These are phyloP conservation scores for Tachina fera DNA, from an alignment of 2,888 invertebrate species.

Conservation along the genomic window DNA sequence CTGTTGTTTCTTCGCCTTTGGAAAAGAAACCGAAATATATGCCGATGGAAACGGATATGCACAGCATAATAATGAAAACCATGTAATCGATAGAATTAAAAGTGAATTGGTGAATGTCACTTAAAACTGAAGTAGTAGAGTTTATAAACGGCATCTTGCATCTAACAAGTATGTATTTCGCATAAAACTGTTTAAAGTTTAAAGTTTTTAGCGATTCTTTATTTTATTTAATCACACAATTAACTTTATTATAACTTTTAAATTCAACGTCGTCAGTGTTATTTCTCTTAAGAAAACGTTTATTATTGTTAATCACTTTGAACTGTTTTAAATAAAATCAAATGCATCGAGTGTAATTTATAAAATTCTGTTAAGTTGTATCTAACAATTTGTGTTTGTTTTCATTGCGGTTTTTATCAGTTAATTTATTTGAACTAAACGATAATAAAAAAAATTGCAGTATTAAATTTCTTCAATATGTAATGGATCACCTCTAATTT, in stretches of 20 bases:
- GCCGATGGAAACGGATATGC: slow-evolving; percentile 85
- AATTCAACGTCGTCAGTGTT: background rate
- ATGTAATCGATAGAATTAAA: slow-evolving; percentile 83
- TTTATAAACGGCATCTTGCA: slow-evolving; percentile 26
- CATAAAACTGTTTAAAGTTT: background rate
- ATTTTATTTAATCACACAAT: background rate
- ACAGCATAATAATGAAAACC: slow-evolving; percentile 84
- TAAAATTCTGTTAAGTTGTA: slow-evolving; percentile 21
- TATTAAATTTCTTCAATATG: slow-evolving; percentile 1
- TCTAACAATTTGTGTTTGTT: background rate
- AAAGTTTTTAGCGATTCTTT: background rate
- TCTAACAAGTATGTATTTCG: background rate
- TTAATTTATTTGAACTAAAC: slow-evolving; percentile 25
- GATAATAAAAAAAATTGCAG: background rate
- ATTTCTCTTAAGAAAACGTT: no score
- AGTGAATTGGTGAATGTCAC: slow-evolving; percentile 74
- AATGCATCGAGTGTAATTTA: slow-evolving; percentile 9
- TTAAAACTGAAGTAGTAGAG: slow-evolving; percentile 30
- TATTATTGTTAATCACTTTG: slow-evolving; percentile 18
- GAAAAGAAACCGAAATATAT: slow-evolving; percentile 85
- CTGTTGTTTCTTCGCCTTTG: slow-evolving; percentile 83
- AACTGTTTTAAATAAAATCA: slow-evolving; percentile 32
- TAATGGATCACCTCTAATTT: background rate
- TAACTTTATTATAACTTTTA: background rate
- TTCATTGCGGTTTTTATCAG: slow-evolving; percentile 36